Base-by-base conservation (phyloP, 2,797 vertebrate genomes). In the Allobates femoralis region DNA sequence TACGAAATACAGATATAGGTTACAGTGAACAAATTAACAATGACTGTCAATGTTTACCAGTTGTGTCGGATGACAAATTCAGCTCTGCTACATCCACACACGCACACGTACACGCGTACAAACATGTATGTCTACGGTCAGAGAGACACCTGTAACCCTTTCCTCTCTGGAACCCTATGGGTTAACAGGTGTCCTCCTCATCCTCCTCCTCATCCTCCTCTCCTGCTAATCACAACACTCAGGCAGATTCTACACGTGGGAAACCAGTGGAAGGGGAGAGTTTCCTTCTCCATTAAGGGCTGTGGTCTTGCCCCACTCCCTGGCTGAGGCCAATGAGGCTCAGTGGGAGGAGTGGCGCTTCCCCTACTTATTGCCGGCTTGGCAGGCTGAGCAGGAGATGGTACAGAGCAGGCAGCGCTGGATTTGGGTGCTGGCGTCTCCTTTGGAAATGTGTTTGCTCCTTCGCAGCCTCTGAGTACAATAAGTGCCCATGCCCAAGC, bases 351-450 rank as follows among this genome's bases (percentile, higher is more conserved):
- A 26, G 89, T 82, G 7, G 26, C 6, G 6, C 0, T 5, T 15
- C 15, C 1, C 71, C 0, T 82, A 85, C 93, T 93, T 92, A 93
- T 92, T 87, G 84, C 90, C 64, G 85, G 19, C 28, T 50, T 56
- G 18, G 78, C 78, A 46, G 62, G 62, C 67, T 56, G 81, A 21
- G 81, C 21, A 60, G 76, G 23, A 79, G 56, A 79, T 41, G 21
- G 34, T 60, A 62, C 23, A 79, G 77, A 79, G 56, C 55, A 41
- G 55, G 19, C 75, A 78, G 53, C 32, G 32, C 55, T 62, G 77
- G 77, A 79, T 41, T 79, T 34, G 23, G 77, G 32, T 55, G 30
- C 62, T n/a, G 56, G 21, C 55, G 37, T 34, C 26, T 41, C 23
- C 41, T 79, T 37, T 79, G 77, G 77, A 79, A 79, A 62, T 41